Evolutionary conservation across 1,140 invertebrate species (phyloP).

Genomic region (Pogonus chalceus): DNA sequence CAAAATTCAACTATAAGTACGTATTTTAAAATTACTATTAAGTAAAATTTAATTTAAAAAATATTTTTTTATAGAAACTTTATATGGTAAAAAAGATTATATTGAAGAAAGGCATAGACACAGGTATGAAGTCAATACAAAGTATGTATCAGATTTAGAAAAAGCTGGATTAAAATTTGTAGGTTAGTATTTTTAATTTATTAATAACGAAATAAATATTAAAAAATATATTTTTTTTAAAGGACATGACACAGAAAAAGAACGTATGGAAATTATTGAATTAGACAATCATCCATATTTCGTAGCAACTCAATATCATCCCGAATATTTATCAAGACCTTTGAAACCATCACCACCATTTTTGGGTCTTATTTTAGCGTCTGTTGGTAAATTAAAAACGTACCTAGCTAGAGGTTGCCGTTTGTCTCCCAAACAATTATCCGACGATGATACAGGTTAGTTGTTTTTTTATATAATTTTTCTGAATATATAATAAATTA

Average conservation of each 20-base stretch:
- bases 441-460: constrained; percentile 58
- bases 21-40: constrained; percentile 11
- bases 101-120: constrained; percentile 97
- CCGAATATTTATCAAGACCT: constrained; percentile 92
- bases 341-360: constrained; percentile 92
- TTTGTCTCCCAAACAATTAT: constrained; percentile 53
- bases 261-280: constrained; percentile 79
- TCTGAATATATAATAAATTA: constrained; percentile 3
- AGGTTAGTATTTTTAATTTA: constrained; percentile 41
- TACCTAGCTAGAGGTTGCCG: constrained; percentile 61
- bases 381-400: constrained; percentile 60
- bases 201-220: constrained; percentile 10
- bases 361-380: constrained; percentile 83
- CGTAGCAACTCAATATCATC: constrained; percentile 94
- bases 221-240: constrained; percentile 17
- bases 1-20: constrained; percentile 13
- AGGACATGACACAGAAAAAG: constrained; percentile 56
- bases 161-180: constrained; percentile 83
- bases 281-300: constrained; percentile 78
- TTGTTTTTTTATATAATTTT: not conserved
- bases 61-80: constrained; percentile 48
- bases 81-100: constrained; percentile 72
- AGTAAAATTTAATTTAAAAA: constrained; percentile 16
- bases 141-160: constrained; percentile 70
- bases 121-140: constrained; percentile 90